Conservation (phyloP, 2,113 vertebrate genomes). For the Eudorcas thomsonii region DNA sequence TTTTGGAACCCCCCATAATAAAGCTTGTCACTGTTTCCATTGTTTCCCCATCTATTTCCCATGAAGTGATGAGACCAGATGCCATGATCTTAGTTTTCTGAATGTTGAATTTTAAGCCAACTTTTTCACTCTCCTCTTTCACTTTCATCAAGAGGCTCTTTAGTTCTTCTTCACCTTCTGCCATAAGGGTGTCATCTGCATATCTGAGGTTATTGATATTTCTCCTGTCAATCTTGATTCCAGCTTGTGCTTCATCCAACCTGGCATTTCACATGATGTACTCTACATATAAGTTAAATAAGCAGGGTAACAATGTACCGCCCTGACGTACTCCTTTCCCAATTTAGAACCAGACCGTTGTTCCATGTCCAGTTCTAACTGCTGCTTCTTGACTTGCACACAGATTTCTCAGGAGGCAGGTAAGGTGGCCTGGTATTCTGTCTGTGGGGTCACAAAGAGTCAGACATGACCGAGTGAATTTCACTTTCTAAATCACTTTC, state of each 20-base stretch:
- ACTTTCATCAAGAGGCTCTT: neutral
- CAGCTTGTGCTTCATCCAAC: neutral
- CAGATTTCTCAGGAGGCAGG: neutral
- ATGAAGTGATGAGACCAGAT: neutral
- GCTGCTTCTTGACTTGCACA: neutral
- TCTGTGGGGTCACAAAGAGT: neutral
- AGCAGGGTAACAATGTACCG: neutral
- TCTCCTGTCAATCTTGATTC: neutral
- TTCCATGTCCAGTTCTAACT: neutral
- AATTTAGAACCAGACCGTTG: neutral
- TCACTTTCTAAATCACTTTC: neutral
- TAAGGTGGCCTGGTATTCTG: neutral
- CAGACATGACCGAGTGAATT: accelerated
- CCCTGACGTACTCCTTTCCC: neutral
- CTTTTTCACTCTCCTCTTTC: neutral
- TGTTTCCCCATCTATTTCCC: neutral
- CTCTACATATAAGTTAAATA: neutral
- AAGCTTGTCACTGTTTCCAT: neutral
- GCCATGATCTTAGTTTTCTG: neutral
- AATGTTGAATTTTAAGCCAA: neutral
- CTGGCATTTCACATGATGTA: neutral
- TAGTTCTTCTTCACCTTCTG: neutral
- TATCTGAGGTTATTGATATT: neutral
- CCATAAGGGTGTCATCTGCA: neutral
- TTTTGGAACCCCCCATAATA: neutral